Conservation (phyloP, 2,113 vertebrate genomes). For the Stigmatopora argus region DNA sequence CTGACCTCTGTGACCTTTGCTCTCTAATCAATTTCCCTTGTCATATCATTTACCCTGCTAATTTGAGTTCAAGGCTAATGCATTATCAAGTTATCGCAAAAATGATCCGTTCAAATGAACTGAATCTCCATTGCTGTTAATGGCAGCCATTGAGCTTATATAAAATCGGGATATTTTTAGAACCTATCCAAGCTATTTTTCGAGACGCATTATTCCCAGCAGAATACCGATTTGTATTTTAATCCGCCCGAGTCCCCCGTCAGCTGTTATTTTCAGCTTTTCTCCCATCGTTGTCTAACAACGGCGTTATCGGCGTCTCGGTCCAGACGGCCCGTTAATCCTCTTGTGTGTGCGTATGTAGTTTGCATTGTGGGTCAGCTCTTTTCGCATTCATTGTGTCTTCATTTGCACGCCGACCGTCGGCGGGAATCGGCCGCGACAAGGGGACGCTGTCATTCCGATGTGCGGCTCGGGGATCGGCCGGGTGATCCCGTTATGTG, state of each 20-base stretch:
- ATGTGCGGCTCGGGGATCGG: constrained; percentile 56
- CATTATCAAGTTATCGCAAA: no score
- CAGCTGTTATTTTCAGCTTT: constrained; percentile 8
- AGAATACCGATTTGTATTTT: not conserved
- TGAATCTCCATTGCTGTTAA: not conserved
- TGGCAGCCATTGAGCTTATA: no score
- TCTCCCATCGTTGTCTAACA: not conserved
- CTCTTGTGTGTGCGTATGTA: constrained; percentile 35
- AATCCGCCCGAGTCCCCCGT: not conserved
- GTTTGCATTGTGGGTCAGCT: constrained; percentile 42
- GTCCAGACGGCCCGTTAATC: constrained; percentile 50
- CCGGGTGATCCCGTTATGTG: constrained; percentile 64
- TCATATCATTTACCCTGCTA: no score
- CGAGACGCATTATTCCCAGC: not conserved
- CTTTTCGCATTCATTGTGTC: constrained; percentile 43
- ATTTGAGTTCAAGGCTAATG: no score
- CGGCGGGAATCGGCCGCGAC: constrained; percentile 57
- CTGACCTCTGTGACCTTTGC: no score
- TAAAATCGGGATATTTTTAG: not conserved
- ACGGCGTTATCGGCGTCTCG: constrained; percentile 35
- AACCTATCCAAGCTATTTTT: constrained; percentile 1
- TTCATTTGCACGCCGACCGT: constrained; percentile 49
- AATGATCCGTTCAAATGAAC: no score
- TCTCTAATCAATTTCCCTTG: no score
- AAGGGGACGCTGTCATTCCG: constrained; percentile 52